Evolutionary conservation across 2,113 vertebrate genomes (phyloP).

Genomic region (Aleadryas rufinucha): DNA sequence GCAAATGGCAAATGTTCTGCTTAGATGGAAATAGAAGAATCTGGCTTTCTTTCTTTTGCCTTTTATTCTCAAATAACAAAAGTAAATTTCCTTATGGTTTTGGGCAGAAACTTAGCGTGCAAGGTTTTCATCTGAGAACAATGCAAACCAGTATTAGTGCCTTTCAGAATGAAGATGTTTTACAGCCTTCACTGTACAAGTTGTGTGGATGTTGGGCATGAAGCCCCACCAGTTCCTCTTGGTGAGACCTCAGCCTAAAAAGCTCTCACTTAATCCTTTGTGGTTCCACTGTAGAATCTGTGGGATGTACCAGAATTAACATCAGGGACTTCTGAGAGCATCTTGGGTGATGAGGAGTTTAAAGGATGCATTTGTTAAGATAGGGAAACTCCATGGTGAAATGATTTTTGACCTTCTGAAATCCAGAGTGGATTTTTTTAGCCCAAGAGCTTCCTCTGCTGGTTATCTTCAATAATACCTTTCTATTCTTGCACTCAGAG

Average conservation of each 20-base stretch:
- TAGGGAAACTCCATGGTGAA: neutral
- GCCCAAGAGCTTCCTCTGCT: conserved; percentile 46
- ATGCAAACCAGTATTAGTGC: neutral
- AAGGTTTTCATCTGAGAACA: neutral
- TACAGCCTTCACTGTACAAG: neutral
- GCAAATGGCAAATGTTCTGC: neutral
- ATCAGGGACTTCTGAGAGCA: neutral
- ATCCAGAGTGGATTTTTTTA: neutral
- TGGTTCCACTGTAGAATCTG: neutral
- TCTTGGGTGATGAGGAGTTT: neutral
- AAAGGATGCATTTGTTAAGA: neutral
- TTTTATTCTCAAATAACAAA: neutral
- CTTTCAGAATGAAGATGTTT: neutral
- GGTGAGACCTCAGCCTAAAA: neutral
- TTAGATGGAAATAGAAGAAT: neutral
- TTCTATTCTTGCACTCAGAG: neutral
- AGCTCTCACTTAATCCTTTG: neutral
- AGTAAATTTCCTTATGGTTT: neutral
- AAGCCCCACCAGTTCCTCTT: neutral
- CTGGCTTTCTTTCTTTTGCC: neutral
- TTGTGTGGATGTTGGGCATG: neutral
- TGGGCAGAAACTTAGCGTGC: neutral
- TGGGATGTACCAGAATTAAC: neutral
- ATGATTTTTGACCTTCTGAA: neutral
- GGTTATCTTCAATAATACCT: neutral